Conservation (phyloP, 2,888 invertebrate genomes). For the Lithophane semibrunnea region DNA sequence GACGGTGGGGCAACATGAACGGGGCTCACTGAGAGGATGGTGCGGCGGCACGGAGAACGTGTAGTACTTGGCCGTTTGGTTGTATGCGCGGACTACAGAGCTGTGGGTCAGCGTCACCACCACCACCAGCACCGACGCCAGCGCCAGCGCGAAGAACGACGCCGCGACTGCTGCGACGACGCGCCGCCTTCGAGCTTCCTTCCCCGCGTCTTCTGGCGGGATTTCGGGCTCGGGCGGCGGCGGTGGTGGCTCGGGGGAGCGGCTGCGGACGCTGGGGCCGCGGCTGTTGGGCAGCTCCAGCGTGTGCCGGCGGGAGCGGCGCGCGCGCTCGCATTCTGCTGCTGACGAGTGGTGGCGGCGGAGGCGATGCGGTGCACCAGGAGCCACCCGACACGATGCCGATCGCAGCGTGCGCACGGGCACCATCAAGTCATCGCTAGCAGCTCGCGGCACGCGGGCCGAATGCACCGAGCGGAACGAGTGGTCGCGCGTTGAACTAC, state of each 20-base stretch:
- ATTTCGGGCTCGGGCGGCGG: slow-evolving; percentile 83
- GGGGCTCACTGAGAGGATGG: slow-evolving; percentile 91
- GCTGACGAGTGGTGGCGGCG: slow-evolving; percentile 89
- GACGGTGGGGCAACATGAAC: slow-evolving; percentile 91
- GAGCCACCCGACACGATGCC: slow-evolving; percentile 86
- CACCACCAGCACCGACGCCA: slow-evolving; percentile 94
- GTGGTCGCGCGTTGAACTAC: slow-evolving; percentile 85
- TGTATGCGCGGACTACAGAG: slow-evolving; percentile 91
- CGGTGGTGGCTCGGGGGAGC: slow-evolving; percentile 85
- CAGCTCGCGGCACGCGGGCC: slow-evolving; percentile 85
- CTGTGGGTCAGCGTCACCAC: slow-evolving; percentile 94
- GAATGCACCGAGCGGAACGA: slow-evolving; percentile 88
- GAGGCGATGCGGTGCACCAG: slow-evolving; percentile 87
- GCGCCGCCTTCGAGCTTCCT: slow-evolving; percentile 92
- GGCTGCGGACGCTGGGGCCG: slow-evolving; percentile 86
- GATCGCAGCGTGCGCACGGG: slow-evolving; percentile 88
- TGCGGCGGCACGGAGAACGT: slow-evolving; percentile 91
- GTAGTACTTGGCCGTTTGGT: slow-evolving; percentile 92
- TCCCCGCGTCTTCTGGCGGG: slow-evolving; percentile 90
- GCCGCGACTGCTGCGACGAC: slow-evolving; percentile 93
- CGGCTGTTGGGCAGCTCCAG: slow-evolving; percentile 86
- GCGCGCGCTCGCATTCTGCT: slow-evolving; percentile 88
- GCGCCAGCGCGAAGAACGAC: slow-evolving; percentile 93
- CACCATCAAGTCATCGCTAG: slow-evolving; percentile 89
- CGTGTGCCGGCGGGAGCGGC: slow-evolving; percentile 86